Evolutionary conservation across 2,113 vertebrate species (phyloP).

Genomic region (Dinomys branickii): DNA sequence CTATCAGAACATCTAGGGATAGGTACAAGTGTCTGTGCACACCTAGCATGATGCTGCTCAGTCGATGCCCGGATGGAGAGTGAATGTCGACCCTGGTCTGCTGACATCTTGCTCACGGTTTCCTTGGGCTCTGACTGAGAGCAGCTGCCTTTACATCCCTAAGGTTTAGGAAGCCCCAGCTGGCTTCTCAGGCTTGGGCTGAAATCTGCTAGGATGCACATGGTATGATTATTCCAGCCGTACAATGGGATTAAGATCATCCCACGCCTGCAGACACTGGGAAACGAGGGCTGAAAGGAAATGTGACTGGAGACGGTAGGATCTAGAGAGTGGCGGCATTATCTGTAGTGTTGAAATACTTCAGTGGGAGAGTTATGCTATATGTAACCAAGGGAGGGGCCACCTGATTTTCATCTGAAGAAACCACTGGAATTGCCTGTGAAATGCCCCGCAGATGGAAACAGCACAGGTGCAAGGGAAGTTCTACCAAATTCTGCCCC

Average conservation of each 20-base stretch:
- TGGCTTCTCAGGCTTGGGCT: background rate
- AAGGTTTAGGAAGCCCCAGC: background rate
- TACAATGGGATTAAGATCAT: background rate
- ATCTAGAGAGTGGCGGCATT: background rate
- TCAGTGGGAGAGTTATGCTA: background rate
- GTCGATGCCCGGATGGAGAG: no score
- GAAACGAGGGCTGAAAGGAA: background rate
- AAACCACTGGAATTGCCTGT: background rate
- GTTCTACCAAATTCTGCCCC: background rate
- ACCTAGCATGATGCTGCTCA: background rate
- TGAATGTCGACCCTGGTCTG: fast-evolving
- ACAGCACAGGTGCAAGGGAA: background rate
- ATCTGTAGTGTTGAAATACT: background rate
- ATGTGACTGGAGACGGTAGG: no score
- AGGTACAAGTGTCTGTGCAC: background rate
- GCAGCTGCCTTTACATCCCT: background rate
- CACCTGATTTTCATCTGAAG: background rate
- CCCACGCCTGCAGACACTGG: fast-evolving
- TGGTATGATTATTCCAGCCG: background rate
- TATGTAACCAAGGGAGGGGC: no score
- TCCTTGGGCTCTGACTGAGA: background rate
- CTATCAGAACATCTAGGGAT: background rate
- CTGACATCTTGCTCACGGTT: fast-evolving
- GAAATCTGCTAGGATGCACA: background rate
- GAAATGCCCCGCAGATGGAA: background rate